Conservation (phyloP, 2,888 invertebrate species). For the Polymixis lichenea region DNA sequence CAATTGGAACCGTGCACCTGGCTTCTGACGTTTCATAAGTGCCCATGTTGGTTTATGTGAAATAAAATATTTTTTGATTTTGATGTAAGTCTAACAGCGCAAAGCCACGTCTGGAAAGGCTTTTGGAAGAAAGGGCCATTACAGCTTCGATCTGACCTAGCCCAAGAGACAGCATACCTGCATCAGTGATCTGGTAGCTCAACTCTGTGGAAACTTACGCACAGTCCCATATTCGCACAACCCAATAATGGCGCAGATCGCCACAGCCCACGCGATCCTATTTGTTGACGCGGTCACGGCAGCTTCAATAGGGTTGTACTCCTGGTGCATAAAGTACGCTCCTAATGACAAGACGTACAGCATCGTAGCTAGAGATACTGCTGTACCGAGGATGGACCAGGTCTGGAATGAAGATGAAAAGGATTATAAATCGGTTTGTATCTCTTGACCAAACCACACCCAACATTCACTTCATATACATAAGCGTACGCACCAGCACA, state of each 20-base stretch:
- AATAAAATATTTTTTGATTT: too few species aligned
- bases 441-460: background rate
- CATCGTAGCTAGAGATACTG: conserved; percentile 32
- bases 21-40: too few species aligned
- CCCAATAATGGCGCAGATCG: conserved; percentile 63
- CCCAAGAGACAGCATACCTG: too few species aligned
- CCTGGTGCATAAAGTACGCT: conserved; percentile 16
- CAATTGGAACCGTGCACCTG: too few species aligned
- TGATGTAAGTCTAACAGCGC: too few species aligned
- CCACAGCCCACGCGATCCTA: conserved; percentile 64
- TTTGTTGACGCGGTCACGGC: conserved; percentile 57
- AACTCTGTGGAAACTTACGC: conserved; percentile 64
- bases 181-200: too few species aligned
- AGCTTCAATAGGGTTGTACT: conserved; percentile 54
- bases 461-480: too few species aligned
- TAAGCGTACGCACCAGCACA: too few species aligned
- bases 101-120: too few species aligned
- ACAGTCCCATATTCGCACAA: conserved; percentile 71
- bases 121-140: too few species aligned
- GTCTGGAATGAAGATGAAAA: conserved; percentile 27
- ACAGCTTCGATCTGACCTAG: too few species aligned
- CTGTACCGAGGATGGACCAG: conserved; percentile 33
- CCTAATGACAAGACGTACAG: conserved; percentile 11
- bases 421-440: background rate
- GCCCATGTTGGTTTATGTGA: too few species aligned